Conservation (phyloP, 2,113 vertebrate genomes). For the Forbesichthys agassizii region DNA sequence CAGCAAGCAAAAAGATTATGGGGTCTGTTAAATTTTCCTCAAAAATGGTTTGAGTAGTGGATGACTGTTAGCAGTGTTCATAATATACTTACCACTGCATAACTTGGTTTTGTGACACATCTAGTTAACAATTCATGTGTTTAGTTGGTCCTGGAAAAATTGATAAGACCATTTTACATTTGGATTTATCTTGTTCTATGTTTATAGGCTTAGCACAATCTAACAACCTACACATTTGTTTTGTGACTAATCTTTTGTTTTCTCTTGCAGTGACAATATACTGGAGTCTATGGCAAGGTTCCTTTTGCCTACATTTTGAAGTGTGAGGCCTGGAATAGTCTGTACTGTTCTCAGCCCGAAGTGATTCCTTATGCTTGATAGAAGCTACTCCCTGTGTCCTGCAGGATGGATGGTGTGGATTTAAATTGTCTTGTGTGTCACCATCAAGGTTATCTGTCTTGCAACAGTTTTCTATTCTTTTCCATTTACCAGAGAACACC, state of each 20-base stretch:
- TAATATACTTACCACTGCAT: conserved; percentile 1
- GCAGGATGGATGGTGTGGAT: conserved; percentile 77
- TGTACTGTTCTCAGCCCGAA: conserved; percentile 35
- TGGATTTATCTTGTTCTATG: background rate
- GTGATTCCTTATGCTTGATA: conserved; percentile 67
- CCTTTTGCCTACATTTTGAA: conserved; percentile 27
- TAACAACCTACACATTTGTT: background rate
- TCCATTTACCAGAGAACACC: conserved; percentile 70
- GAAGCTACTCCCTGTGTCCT: conserved; percentile 46
- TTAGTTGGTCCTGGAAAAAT: background rate
- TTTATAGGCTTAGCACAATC: background rate
- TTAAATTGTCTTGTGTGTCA: conserved; percentile 63
- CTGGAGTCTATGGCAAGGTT: conserved; percentile 20
- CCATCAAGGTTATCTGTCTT: conserved; percentile 53
- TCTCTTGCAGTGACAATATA: conserved; percentile 60
- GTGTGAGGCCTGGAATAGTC: conserved; percentile 44
- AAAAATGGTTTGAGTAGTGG: too few species aligned
- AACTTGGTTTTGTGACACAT: background rate
- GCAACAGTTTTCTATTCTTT: conserved; percentile 65
- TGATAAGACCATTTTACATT: background rate
- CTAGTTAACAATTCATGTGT: conserved; percentile 36
- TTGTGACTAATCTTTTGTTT: conserved; percentile 12
- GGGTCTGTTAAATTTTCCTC: too few species aligned
- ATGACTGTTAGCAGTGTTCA: too few species aligned
- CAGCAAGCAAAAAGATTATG: too few species aligned